These are phyloP conservation scores for Galbula dea DNA, from an alignment of 2,113 vertebrate genomes.

Conservation along the genomic window DNA sequence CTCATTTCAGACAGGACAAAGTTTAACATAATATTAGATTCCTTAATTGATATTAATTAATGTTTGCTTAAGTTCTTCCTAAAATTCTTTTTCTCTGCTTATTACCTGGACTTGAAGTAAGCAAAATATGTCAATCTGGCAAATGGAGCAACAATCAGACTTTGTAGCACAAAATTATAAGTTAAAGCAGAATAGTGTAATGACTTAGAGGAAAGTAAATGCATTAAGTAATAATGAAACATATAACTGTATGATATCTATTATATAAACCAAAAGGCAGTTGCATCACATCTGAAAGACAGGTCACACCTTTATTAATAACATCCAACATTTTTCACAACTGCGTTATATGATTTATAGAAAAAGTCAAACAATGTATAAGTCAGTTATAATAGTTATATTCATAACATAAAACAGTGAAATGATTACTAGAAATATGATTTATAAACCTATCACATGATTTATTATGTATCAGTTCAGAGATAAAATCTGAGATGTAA, in stretches of 20 bases:
- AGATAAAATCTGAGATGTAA: background rate
- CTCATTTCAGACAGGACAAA: background rate
- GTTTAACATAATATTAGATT: background rate
- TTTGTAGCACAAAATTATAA: background rate
- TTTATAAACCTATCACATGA: conserved; percentile 11
- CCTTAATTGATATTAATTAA: background rate
- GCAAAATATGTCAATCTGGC: background rate
- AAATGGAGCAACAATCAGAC: background rate
- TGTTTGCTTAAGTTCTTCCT: background rate
- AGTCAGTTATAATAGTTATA: conserved; percentile 32
- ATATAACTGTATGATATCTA: background rate
- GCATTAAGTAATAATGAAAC: background rate
- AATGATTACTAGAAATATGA: conserved; percentile 3
- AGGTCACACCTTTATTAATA: background rate
- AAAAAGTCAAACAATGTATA: conserved; percentile 22
- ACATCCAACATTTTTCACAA: background rate
- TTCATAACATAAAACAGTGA: background rate
- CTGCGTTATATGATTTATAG: conserved; percentile 9
- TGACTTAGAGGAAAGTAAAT: background rate
- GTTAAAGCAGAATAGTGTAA: background rate
- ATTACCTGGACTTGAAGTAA: background rate
- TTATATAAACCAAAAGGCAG: background rate
- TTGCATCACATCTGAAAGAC: background rate
- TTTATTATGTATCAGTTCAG: background rate
- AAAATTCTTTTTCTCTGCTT: background rate